Evolutionary conservation across 2,888 invertebrate genomes (phyloP), one percentile per base, ranked within the genome.

Genomic region (Crioceris asparagi): DNA sequence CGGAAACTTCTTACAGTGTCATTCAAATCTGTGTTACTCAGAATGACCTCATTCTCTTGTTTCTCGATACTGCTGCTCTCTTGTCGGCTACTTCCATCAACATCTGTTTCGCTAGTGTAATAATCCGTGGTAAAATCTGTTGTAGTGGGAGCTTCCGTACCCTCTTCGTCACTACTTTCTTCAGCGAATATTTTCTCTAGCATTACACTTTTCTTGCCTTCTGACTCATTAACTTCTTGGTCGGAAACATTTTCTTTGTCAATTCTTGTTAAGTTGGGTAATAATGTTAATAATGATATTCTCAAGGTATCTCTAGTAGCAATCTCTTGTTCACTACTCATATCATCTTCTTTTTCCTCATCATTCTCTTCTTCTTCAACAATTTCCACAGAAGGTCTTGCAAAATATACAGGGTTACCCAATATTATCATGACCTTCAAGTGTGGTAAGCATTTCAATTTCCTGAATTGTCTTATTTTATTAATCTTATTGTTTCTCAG

Each of bases 401-500:
- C 47, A 32, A 53, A 54, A 3, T 52, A 40, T 35, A 66, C 65
- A 0, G 75, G 75, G 50, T 74, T 75, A 3, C 71, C 72, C 41
- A 64, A 64, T 31, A 76, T 40, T 32, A 76, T 56, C 1, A 77
- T 51, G 0, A 67, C 68, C 25, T 73, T 67, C 32, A 77, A 49
- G 1, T 55, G 61, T 3, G 64, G 58, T 8, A 77, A 52, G 14
- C 65, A 66, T 57, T 55, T 57, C 30, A 77, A 52, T 49, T 74
- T 75, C 45, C 68, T 65, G 6, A 77, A 56, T 54, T 77, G 74
- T 32, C 59, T 65, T 37, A 74, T 49, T 23, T 68, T 67, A 3
- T 50, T 49, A 14, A 77, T 67, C 44, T 66, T 67, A 43, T 75
- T 75, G 41, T 66, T 66, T 2, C 77, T 57, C 17, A 77, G 46